phyloP scores from a whole-genome alignment of 2,888 invertebrate species.

The Muscina levida region DNA sequence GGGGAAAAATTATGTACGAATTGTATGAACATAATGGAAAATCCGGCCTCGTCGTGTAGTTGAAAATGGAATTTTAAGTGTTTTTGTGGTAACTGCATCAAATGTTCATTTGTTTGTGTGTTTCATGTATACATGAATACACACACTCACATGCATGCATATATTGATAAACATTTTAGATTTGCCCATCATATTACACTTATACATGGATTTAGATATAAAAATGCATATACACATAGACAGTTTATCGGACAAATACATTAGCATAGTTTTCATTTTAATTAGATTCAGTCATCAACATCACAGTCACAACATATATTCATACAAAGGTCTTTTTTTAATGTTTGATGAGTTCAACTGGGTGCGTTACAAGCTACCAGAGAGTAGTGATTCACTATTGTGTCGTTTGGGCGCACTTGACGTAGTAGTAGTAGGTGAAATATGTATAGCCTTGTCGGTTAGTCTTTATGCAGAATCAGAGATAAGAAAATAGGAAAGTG shows the following conservation, averaged over 20 bases:
- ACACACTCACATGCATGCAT: not conserved
- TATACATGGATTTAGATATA: not conserved
- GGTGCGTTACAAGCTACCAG: too few relatives aligned
- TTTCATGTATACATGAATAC: too few relatives aligned
- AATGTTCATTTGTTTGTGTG: slow-evolving; percentile 29
- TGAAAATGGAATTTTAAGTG: slow-evolving; percentile 67
- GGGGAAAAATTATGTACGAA: not conserved
- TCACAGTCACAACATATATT: slow-evolving; percentile 20
- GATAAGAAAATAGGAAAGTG: too few relatives aligned
- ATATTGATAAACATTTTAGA: not conserved
- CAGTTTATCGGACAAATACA: slow-evolving; percentile 69
- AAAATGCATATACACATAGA: slow-evolving; percentile 14
- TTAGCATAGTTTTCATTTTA: slow-evolving; percentile 73
- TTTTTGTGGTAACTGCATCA: slow-evolving; percentile 58
- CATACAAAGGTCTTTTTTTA: not conserved
- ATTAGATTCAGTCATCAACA: slow-evolving; percentile 63
- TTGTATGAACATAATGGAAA: slow-evolving; percentile 12
- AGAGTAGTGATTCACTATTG: too few relatives aligned
- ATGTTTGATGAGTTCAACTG: not conserved
- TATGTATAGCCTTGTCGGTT: too few relatives aligned
- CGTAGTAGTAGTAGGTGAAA: too few relatives aligned
- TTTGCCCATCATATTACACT: slow-evolving; percentile 4
- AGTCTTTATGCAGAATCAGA: too few relatives aligned
- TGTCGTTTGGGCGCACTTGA: too few relatives aligned
- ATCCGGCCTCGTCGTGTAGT: not conserved